phyloP scores from a whole-genome alignment of 2,113 vertebrate genomes.

The Oncorhynchus kisutch region DNA sequence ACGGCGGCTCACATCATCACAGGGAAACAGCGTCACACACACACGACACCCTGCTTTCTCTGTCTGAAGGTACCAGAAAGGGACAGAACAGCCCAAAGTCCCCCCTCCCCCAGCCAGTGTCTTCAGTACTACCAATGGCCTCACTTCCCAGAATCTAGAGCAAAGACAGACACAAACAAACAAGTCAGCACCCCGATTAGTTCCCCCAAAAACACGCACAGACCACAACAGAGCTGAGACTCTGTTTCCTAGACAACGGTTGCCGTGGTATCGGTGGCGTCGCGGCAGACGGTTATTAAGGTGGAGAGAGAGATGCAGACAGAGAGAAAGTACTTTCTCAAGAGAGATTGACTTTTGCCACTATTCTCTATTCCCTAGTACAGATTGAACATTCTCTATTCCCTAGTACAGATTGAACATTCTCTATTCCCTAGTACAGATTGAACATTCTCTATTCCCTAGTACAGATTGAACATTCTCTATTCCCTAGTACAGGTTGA shows the following conservation, averaged over 20 bases:
- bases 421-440: no score
- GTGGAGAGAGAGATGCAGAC: not conserved
- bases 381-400: not conserved
- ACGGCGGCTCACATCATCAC: not conserved
- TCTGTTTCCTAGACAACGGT: constrained; percentile 58
- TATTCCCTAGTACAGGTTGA: no score
- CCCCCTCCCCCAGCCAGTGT: not conserved
- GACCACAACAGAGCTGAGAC: constrained; percentile 28
- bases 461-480: no score
- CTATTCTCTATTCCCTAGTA: constrained; percentile 2
- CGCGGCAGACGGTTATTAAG: constrained; percentile 21
- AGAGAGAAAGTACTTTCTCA: not conserved
- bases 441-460: no score
- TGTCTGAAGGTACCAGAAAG: not conserved
- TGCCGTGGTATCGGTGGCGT: constrained; percentile 44
- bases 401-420: no score
- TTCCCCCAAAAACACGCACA: constrained; percentile 28
- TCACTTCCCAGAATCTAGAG: constrained; percentile 17
- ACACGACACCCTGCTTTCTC: not conserved
- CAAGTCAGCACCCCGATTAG: not conserved
- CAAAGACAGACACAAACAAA: not conserved
- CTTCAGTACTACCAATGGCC: constrained; percentile 18
- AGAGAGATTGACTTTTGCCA: not conserved
- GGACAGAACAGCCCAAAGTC: not conserved
- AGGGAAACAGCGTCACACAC: not conserved